Base-by-base conservation (phyloP, 2,888 invertebrate genomes). In the Pinctada fucata region DNA sequence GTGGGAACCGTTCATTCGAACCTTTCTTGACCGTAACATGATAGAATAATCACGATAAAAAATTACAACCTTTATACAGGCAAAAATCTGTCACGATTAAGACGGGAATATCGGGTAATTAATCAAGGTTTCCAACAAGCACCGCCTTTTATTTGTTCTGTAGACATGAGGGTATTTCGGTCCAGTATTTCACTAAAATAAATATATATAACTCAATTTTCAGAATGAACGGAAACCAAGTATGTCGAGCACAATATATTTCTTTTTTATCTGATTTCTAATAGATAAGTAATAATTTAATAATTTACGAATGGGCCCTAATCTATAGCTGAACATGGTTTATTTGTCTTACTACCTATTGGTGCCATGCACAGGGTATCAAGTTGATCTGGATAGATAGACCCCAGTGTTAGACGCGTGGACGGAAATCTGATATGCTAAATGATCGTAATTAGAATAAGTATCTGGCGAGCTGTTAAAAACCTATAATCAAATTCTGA, bases 231-330 rank as follows among this genome's bases (percentile, higher is more conserved):
- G 58, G 13, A 13, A 58, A 58, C 13, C 58, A 10, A 58, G 58
- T 13, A 10, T 6, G 13, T 58, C 58, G 58, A 13, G 58, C 13
- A 13, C 13, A 58, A 58, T 58, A 58, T 58, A 58, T 58, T 58
- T 58, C 6, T 6, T 58, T 6, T 6, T 10, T 72, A 72, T 52
- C 72, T 52, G 72, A 72, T 72, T n/a, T 47, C 47, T 47, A 58
- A 72, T 58, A 72, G 52, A 58, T 72, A 72, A 58, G 52, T 72
- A 52, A 58, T 72, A 72, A 52, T 72, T 72, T 72, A 72, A 72
- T 72, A 72, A 72, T 72, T 72, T 51, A 72, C 45, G 72, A 52
- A 72, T 72, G 31, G 31, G 31, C 31, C 31, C 31, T 58, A 58
- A 13, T 58, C 58, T 10, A 58, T 58, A 58, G 13, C 13, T 6